Percentiles rank a stretch among this genome's conserved stretches.
phyloP scores from a whole-genome alignment of 1,140 invertebrate species.

The Agrypnia vestita region DNA sequence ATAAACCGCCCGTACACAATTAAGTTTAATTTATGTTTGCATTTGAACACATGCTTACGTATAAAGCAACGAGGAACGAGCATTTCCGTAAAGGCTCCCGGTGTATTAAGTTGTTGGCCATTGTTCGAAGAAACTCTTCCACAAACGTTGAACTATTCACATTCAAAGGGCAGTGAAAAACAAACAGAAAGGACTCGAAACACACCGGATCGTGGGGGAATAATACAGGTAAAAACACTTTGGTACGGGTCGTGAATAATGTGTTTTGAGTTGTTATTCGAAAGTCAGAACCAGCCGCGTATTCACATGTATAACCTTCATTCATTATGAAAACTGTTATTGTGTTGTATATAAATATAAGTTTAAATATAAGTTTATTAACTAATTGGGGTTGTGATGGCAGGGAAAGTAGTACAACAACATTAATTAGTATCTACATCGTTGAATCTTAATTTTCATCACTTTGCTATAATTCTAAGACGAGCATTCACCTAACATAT shows the following conservation, averaged over 20 bases:
- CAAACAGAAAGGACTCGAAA: neutral
- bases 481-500: no score
- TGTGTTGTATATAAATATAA: no score
- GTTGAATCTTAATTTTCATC: no score
- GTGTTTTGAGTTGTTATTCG: slow-evolving; percentile 25
- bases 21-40: neutral
- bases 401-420: no score
- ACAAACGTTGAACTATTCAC: slow-evolving; percentile 20
- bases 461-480: no score
- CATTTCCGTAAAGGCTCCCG: neutral
- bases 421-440: no score
- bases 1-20: neutral
- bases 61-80: neutral
- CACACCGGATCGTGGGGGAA: neutral
- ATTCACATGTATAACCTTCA: no score
- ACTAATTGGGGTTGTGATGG: no score
- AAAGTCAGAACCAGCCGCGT: neutral
- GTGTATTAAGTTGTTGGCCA: neutral
- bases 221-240: slow-evolving; percentile 27
- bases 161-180: neutral
- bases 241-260: slow-evolving; percentile 6
- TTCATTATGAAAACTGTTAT: no score
- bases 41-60: neutral
- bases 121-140: slow-evolving; percentile 6
- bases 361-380: no score